Evolutionary conservation across 2,113 vertebrate genomes (phyloP).

Genomic region (Callaeas wilsoni): DNA sequence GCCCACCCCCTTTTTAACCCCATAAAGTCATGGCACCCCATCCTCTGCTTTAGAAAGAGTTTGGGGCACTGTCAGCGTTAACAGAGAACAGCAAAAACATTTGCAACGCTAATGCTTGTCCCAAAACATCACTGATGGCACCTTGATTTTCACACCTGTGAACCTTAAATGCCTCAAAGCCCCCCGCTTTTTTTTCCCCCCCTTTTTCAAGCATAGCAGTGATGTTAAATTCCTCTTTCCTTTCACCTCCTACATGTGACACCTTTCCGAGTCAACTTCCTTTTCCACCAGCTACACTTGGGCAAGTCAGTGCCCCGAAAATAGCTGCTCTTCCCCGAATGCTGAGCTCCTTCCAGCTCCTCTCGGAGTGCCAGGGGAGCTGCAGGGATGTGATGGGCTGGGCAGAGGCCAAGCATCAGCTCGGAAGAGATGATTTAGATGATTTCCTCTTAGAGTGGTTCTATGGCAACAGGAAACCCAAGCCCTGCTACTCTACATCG

Average conservation of each 20-base stretch:
- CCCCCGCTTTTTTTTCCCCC: rapidly evolving
- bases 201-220: neutral
- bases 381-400: neutral
- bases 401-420: constrained; percentile 6
- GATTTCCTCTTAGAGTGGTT: neutral
- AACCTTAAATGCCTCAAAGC: neutral
- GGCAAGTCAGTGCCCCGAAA: neutral
- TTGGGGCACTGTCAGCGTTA: rapidly evolving
- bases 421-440: neutral
- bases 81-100: neutral
- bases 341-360: constrained; percentile 9
- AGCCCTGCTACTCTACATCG: neutral
- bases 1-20: rapidly evolving
- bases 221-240: neutral
- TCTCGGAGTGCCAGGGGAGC: neutral
- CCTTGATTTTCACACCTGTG: neutral
- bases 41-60: neutral
- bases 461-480: constrained; percentile 1
- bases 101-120: no score
- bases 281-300: neutral
- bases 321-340: neutral
- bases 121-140: neutral
- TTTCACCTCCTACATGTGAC: neutral
- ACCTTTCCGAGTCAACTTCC: neutral
- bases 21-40: rapidly evolving